These are phyloP conservation scores for Neosilurus mollespiculum DNA, from an alignment of 2,797 vertebrate species.

Conservation along the genomic window DNA sequence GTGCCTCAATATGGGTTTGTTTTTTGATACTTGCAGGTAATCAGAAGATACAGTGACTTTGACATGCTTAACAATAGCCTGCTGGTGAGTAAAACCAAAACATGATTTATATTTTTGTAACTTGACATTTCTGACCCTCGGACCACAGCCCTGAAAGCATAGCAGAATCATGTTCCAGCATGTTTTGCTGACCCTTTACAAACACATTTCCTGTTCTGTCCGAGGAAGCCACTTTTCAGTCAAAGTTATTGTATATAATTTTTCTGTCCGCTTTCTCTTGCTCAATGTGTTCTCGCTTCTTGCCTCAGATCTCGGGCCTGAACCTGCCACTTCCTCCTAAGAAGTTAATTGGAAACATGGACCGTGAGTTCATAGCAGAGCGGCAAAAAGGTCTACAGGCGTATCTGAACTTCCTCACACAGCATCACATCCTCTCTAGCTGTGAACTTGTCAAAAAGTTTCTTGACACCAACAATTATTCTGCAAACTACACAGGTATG, in stretches of 20 bases:
- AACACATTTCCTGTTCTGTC: conserved; percentile 38
- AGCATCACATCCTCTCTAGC: conserved; percentile 86
- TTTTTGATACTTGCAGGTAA: conserved; percentile 78
- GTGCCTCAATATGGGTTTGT: neutral
- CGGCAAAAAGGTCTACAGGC: conserved; percentile 93
- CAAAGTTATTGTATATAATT: conserved; percentile 9
- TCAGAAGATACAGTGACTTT: conserved; percentile 97
- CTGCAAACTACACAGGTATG: conserved; percentile 88
- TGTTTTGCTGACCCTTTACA: conserved; percentile 63
- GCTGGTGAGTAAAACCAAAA: conserved; percentile 78
- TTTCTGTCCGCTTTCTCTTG: neutral
- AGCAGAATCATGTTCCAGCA: conserved; percentile 37
- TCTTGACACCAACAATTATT: conserved; percentile 93
- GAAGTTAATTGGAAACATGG: conserved; percentile 97
- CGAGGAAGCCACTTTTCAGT: conserved; percentile 16
- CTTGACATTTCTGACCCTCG: neutral
- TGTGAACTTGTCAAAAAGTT: conserved; percentile 93
- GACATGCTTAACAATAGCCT: conserved; percentile 91
- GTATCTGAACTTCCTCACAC: conserved; percentile 90
- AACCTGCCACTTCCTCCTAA: conserved; percentile 93
- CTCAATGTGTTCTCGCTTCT: neutral
- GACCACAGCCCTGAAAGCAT: neutral
- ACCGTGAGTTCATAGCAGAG: conserved; percentile 95
- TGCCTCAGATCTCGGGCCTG: conserved; percentile 83
- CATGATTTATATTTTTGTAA: neutral